Conservation (phyloP, 2,113 vertebrate genomes). For the Crypturellus undulatus region DNA sequence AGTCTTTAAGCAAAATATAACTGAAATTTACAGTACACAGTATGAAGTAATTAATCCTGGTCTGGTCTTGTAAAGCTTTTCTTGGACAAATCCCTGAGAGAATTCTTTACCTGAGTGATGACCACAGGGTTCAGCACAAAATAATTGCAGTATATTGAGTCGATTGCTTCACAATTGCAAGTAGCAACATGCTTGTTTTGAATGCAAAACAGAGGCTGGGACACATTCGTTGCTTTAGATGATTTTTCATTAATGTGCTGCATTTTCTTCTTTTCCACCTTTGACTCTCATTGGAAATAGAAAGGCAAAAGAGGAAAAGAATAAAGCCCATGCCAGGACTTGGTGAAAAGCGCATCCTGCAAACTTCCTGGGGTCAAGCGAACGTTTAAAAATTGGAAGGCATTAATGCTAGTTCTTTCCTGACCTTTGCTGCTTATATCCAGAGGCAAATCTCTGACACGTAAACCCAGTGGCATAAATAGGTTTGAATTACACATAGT, state of each 20-base stretch:
- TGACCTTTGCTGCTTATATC: constrained; percentile 61
- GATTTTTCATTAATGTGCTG: not conserved
- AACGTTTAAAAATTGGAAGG: constrained; percentile 25
- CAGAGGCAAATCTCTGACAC: constrained; percentile 19
- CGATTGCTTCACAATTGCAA: not conserved
- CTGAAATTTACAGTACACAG: not conserved
- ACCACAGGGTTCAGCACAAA: not conserved
- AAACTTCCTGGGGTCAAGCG: constrained; percentile 19
- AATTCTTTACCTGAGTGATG: not conserved
- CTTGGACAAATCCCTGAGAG: not conserved
- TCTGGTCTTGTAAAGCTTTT: not conserved
- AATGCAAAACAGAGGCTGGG: not conserved
- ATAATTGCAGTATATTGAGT: not conserved
- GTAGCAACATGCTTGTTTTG: not conserved
- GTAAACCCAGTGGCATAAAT: constrained; percentile 24
- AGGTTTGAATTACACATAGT: constrained; percentile 44
- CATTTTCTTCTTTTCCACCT: not conserved
- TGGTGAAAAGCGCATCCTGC: not conserved
- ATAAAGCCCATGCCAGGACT: not conserved
- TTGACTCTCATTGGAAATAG: not conserved
- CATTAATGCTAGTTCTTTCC: not conserved
- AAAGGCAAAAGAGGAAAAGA: not conserved
- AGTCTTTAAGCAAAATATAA: not conserved
- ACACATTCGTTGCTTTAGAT: not conserved
- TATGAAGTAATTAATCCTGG: not conserved